These are phyloP conservation scores for Osmoderma eremita DNA, from an alignment of 2,888 invertebrate genomes.

Conservation along the genomic window DNA sequence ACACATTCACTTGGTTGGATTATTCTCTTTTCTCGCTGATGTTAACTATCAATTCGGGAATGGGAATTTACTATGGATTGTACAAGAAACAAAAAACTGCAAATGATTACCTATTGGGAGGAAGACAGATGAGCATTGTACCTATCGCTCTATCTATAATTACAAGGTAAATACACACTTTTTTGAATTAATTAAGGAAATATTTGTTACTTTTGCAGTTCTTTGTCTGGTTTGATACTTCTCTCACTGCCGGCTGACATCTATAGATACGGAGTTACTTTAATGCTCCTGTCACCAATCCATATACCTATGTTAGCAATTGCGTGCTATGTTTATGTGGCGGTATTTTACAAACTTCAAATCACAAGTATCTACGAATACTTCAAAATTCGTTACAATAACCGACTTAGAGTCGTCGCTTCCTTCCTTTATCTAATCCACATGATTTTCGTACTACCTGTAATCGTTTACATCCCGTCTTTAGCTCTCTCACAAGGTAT, in stretches of 20 bases:
- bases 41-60: conserved; percentile 63
- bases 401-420: conserved; percentile 69
- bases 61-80: conserved; percentile 67
- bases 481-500: conserved; percentile 73
- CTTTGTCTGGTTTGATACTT: conserved; percentile 76
- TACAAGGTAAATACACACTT: conserved; percentile 21
- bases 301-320: conserved; percentile 58
- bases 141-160: conserved; percentile 72
- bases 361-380: conserved; percentile 77
- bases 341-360: conserved; percentile 77
- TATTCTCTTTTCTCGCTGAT: conserved; percentile 57
- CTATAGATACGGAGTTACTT: conserved; percentile 74
- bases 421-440: conserved; percentile 71
- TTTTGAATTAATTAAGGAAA: not conserved
- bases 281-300: conserved; percentile 59
- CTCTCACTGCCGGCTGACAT: conserved; percentile 80
- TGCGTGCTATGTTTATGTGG: conserved; percentile 64
- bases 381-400: conserved; percentile 72
- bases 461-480: conserved; percentile 77
- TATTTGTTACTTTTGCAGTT: conserved; percentile 33
- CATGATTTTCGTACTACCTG: conserved; percentile 69
- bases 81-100: conserved; percentile 68
- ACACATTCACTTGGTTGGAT: conserved; percentile 44
- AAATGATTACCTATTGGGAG: conserved; percentile 73
- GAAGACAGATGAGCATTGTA: conserved; percentile 73